Conservation (phyloP, 2,113 vertebrate species). For the Sinosuthora webbiana region DNA sequence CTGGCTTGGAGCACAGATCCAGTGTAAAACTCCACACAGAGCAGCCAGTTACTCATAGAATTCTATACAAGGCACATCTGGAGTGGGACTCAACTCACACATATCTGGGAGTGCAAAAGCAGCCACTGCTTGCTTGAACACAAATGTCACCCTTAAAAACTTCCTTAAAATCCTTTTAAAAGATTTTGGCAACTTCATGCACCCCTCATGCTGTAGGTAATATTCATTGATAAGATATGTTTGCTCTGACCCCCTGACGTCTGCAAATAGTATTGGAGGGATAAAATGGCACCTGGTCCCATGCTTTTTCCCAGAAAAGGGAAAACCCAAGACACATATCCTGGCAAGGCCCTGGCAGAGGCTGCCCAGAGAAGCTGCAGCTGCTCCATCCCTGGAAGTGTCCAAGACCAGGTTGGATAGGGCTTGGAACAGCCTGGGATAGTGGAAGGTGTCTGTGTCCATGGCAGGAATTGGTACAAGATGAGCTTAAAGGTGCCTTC, state of each 20-base stretch:
- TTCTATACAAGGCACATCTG: background rate
- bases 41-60: background rate
- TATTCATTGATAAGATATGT: background rate
- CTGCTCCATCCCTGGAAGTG: background rate
- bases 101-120: background rate
- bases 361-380: background rate
- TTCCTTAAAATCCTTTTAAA: background rate
- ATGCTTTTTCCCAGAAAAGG: background rate
- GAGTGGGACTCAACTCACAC: background rate
- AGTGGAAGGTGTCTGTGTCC: background rate
- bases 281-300: background rate
- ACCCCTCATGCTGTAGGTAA: background rate
- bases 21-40: background rate
- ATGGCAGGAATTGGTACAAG: background rate
- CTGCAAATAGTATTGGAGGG: background rate
- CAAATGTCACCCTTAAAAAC: background rate
- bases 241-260: background rate
- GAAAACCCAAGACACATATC: background rate
- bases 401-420: background rate
- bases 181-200: background rate
- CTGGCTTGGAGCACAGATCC: background rate
- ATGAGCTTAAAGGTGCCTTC: background rate
- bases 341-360: background rate
- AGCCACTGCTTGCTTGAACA: background rate
- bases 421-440: background rate